Evolutionary conservation across 2,113 vertebrate species (phyloP).

Genomic region (Ctenomys sociabilis): DNA sequence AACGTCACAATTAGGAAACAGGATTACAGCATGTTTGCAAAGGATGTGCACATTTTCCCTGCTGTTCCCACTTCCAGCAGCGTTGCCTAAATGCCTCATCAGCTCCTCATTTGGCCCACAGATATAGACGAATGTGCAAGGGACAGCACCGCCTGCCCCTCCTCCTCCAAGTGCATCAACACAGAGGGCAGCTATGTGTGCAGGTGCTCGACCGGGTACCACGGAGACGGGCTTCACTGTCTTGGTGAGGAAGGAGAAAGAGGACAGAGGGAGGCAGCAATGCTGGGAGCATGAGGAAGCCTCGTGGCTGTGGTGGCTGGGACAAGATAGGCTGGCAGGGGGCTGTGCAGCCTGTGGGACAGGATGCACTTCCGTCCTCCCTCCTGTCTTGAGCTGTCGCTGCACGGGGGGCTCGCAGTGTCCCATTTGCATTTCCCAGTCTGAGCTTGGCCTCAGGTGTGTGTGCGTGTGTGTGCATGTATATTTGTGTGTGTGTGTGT

Average conservation of each 20-base stretch:
- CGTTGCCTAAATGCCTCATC: background rate
- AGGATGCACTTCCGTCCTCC: background rate
- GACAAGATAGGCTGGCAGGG: background rate
- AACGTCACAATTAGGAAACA: background rate
- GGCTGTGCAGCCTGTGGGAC: background rate
- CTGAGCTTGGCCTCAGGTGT: too few species aligned
- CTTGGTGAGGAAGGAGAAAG: slow-evolving; percentile 78
- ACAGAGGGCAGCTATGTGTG: slow-evolving; percentile 88
- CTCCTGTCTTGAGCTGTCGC: background rate
- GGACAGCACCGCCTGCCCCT: slow-evolving; percentile 73
- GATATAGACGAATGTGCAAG: slow-evolving; percentile 86
- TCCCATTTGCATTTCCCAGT: too few species aligned
- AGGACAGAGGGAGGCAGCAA: background rate
- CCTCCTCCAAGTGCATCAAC: slow-evolving; percentile 83
- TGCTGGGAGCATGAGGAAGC: background rate
- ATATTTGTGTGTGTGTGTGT: too few species aligned
- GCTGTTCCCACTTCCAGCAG: background rate
- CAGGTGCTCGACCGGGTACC: slow-evolving; percentile 85
- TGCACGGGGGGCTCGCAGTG: background rate
- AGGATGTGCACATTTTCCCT: background rate
- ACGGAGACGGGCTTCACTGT: slow-evolving; percentile 87
- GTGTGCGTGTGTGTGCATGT: too few species aligned
- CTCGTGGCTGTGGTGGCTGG: background rate
- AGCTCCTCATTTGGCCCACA: slow-evolving; percentile 42
- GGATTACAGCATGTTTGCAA: background rate